These are phyloP conservation scores for Sceliomorpha sp. DNA, from an alignment of 2,888 invertebrate species.

Conservation along the genomic window DNA sequence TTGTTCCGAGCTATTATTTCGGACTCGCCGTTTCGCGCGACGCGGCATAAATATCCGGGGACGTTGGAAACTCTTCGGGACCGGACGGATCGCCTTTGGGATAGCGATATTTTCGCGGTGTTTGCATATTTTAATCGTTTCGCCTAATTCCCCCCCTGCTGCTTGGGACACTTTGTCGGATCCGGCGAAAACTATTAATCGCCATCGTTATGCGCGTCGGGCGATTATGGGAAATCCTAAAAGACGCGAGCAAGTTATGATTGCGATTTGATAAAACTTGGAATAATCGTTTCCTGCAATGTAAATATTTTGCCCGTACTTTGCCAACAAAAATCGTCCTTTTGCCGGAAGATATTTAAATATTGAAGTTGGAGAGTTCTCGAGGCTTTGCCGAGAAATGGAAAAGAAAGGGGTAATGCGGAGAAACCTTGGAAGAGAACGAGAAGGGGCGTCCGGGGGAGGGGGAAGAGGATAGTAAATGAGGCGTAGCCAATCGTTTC, in stretches of 20 bases:
- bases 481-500: constrained; percentile 80
- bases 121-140: too few species aligned
- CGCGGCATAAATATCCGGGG: too few species aligned
- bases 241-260: constrained; percentile 1
- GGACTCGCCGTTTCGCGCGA: background rate
- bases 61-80: too few species aligned
- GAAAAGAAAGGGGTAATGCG: constrained; percentile 47
- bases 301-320: constrained; percentile 24
- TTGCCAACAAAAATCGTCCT: constrained; percentile 14
- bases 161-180: too few species aligned
- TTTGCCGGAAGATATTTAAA: constrained; percentile 30
- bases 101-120: too few species aligned
- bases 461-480: constrained; percentile 71
- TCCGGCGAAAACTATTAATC: too few species aligned
- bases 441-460: constrained; percentile 9
- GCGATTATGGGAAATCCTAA: too few species aligned
- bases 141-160: too few species aligned
- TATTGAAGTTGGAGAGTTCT: constrained; percentile 33
- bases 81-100: too few species aligned
- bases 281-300: constrained; percentile 15
- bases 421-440: constrained; percentile 19
- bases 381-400: constrained; percentile 34
- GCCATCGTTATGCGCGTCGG: too few species aligned
- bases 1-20: constrained; percentile 3
- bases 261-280: constrained; percentile 10